Conservation (phyloP, 1,140 invertebrate genomes). For the Campodea augens region DNA sequence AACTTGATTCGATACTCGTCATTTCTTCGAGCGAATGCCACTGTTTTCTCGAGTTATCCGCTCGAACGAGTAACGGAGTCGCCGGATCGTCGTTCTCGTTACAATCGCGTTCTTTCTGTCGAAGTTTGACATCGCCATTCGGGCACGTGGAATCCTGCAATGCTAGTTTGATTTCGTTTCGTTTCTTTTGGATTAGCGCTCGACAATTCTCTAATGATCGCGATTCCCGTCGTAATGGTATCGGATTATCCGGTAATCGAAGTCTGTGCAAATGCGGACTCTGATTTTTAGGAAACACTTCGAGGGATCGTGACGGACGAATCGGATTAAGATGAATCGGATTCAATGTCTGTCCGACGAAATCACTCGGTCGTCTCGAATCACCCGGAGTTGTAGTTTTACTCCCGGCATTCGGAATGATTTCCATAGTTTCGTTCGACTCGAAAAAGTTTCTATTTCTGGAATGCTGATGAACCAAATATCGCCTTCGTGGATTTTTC, state of each 20-base stretch:
- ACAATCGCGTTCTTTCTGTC: conserved; percentile 23
- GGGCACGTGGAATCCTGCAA: conserved; percentile 23
- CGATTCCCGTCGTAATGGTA: conserved; percentile 26
- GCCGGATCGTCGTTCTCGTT: conserved; percentile 20
- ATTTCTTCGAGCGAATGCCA: conserved; percentile 51
- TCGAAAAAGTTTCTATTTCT: background rate
- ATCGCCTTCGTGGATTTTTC: background rate
- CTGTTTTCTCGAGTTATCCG: conserved; percentile 28
- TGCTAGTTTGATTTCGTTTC: conserved; percentile 13
- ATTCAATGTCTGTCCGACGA: background rate
- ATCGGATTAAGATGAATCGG: background rate
- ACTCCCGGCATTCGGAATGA: conserved; percentile 19
- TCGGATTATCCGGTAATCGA: background rate
- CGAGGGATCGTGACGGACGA: background rate
- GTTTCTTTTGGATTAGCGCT: conserved; percentile 10
- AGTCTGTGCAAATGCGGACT: background rate
- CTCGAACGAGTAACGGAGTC: conserved; percentile 4
- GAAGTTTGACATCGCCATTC: conserved; percentile 28
- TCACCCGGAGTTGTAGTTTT: background rate
- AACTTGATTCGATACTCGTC: conserved; percentile 15
- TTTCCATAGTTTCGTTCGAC: background rate
- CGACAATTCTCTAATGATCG: conserved; percentile 30
- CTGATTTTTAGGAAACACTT: background rate
- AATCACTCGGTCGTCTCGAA: background rate
- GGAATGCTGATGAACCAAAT: background rate